phyloP scores from a whole-genome alignment of 1,140 invertebrate genomes.

The Scaptomyza montana region DNA sequence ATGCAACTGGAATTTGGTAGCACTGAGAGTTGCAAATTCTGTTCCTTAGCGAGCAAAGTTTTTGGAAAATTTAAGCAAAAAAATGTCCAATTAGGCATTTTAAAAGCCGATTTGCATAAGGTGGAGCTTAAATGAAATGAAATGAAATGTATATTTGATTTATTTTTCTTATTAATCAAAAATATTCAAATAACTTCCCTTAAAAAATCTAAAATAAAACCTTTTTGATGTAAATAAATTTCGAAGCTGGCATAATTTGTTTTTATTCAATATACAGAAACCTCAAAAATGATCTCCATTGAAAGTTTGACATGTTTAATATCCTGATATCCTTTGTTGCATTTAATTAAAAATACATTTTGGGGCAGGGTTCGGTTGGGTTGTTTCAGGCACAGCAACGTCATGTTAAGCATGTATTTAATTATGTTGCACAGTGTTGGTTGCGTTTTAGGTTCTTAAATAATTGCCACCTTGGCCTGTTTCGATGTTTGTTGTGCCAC shows the following conservation, averaged over 20 bases:
- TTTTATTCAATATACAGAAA: too few species aligned
- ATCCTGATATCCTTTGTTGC: background rate
- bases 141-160: too few species aligned
- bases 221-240: too few species aligned
- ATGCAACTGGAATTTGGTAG: background rate
- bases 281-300: too few species aligned
- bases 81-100: background rate
- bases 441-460: conserved; percentile 33
- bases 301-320: background rate
- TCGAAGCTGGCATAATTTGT: too few species aligned
- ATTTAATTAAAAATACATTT: conserved; percentile 14
- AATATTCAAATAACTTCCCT: too few species aligned
- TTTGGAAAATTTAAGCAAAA: background rate
- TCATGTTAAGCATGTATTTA: conserved; percentile 24
- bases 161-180: too few species aligned
- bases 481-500: background rate
- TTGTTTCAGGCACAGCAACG: background rate
- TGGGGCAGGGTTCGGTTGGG: background rate
- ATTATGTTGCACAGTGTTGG: conserved; percentile 44
- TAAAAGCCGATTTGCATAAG: background rate
- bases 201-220: too few species aligned
- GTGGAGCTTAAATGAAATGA: too few species aligned
- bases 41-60: background rate
- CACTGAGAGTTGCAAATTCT: background rate
- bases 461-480: conserved; percentile 38